These are phyloP conservation scores for Zenarchopterus dispar DNA, from an alignment of 2,797 vertebrate species.

Conservation along the genomic window DNA sequence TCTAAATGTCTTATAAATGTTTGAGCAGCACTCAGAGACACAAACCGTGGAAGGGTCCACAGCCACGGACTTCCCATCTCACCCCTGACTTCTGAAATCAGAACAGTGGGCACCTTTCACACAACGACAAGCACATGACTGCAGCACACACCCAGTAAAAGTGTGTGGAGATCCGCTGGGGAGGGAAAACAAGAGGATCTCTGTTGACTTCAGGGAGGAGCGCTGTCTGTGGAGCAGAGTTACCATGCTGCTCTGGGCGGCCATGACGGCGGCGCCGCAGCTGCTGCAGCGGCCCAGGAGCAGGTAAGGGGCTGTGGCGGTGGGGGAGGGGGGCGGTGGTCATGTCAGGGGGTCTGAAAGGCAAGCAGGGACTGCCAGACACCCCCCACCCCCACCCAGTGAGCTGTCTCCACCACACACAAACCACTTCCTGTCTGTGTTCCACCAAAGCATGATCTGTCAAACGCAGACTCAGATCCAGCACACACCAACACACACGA, in stretches of 20 bases:
- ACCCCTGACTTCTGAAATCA: conserved; percentile 10
- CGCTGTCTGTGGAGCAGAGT: conserved; percentile 46
- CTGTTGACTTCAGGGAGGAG: conserved; percentile 58
- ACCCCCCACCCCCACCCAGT: conserved; percentile 66
- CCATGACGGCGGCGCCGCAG: too few relatives aligned
- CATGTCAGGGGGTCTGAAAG: too few relatives aligned
- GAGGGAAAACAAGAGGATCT: conserved; percentile 52
- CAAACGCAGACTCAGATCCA: conserved; percentile 35
- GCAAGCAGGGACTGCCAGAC: too few relatives aligned
- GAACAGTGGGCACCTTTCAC: conserved; percentile 41
- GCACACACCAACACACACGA: conserved; percentile 54
- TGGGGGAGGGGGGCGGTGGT: conserved; percentile 68
- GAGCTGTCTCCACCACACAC: conserved; percentile 79
- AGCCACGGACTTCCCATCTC: conserved; percentile 31
- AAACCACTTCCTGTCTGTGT: conserved; percentile 87
- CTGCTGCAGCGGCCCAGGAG: conserved; percentile 28
- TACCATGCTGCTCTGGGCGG: conserved; percentile 28
- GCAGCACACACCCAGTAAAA: conserved; percentile 25
- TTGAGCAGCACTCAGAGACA: background rate
- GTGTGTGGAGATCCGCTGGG: conserved; percentile 22
- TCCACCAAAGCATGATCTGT: conserved; percentile 54
- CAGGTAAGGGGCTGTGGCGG: conserved; percentile 27
- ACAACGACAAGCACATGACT: conserved; percentile 41
- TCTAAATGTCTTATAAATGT: too few relatives aligned
- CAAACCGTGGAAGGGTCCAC: too few relatives aligned